Evolutionary conservation across 1,140 invertebrate species (phyloP), one percentile per base, ranked within the genome.

Genomic region (Neuroterus valhalla): DNA sequence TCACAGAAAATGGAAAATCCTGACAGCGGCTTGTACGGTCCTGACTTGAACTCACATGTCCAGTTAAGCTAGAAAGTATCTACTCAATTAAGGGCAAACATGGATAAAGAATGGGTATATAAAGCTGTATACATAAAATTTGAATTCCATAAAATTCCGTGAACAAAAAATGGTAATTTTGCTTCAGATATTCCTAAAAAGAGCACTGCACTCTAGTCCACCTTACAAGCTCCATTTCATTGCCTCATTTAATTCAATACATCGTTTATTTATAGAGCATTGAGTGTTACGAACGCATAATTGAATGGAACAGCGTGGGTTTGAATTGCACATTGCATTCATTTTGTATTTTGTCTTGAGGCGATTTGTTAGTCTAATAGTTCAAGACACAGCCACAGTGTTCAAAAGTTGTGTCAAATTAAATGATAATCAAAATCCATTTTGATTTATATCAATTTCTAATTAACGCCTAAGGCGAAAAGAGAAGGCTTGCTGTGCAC

Each of bases 401-500:
- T n/a, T n/a, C n/a, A 26, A 23, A 11, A 55, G 23, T 21, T 1
- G 12, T 4, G 55, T 62, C 26, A n/a, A 62, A 26, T 26, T 15
- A 12, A 31, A 62, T 62, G 55, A 62, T 62, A 62, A 62, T 62
- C 26, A 62, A 62, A 62, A n/a, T 12, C 31, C 55, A 31, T 23
- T n/a, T 31, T 62, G 55, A 62, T 62, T 62, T 23, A 62, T 62
- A 62, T 62, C 21, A 38, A 62, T 62, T 62, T 62, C 26, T 62
- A 62, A 62, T 62, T 62, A 38, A 38, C 55, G 55, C 55, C 26
- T 15, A 62, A n/a, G 31, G 55, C 55, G 4, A 62, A 62, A 15
- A 62, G 31, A 62, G 14, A 62, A 62, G 11, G 8, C 52, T 26
- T 26, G 3, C 55, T 62, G 23, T 26, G n/a, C 15, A 62, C 26